phyloP scores from a whole-genome alignment of 2,888 invertebrate species.

The Hipparchia semele region DNA sequence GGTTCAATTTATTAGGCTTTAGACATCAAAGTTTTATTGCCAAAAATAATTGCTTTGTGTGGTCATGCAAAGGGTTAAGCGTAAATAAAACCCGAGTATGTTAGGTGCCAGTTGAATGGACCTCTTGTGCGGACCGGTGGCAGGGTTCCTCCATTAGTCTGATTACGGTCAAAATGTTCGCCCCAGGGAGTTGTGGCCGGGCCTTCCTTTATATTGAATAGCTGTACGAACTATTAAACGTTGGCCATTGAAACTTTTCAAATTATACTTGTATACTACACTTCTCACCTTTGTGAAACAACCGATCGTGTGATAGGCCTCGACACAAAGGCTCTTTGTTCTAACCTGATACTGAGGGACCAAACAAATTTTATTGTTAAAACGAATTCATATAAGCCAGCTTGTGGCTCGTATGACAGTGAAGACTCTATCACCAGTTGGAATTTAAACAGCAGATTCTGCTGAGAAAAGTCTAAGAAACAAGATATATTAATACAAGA shows the following conservation, averaged over 20 bases:
- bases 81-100: constrained; percentile 35
- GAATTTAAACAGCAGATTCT: too few relatives aligned
- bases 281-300: constrained; percentile 22
- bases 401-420: too few relatives aligned
- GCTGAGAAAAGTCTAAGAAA: too few relatives aligned
- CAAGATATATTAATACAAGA: too few relatives aligned
- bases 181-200: constrained; percentile 54
- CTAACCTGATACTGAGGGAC: constrained; percentile 9
- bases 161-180: constrained; percentile 77
- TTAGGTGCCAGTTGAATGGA: constrained; percentile 66
- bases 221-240: constrained; percentile 37
- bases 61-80: constrained; percentile 42
- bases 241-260: constrained; percentile 35
- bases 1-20: too few relatives aligned
- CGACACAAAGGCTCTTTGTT: constrained; percentile 17
- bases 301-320: constrained; percentile 21
- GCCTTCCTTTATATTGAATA: constrained; percentile 38
- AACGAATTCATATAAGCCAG: not conserved
- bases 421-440: too few relatives aligned
- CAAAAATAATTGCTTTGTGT: constrained; percentile 36
- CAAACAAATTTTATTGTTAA: not conserved
- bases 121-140: constrained; percentile 62
- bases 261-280: constrained; percentile 32
- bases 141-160: constrained; percentile 77
- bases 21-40: constrained; percentile 19